Evolutionary conservation across 2,888 invertebrate species (phyloP).

Genomic region (Drosophila longiperda): DNA sequence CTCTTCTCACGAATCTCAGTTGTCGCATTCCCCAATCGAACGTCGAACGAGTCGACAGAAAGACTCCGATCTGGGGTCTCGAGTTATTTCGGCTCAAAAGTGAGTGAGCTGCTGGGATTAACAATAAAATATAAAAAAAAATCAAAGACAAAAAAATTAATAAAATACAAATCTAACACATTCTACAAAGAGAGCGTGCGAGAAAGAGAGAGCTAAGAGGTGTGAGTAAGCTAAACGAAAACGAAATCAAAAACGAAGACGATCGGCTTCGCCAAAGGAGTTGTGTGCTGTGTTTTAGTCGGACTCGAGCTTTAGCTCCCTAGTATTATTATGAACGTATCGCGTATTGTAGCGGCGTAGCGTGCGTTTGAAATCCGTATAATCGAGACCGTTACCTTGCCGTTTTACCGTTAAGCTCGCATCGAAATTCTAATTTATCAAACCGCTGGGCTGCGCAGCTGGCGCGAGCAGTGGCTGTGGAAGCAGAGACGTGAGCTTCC

Average conservation of each 20-base stretch:
- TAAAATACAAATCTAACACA: conserved; percentile 26
- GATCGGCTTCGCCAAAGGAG: conserved; percentile 66
- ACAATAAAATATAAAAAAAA: conserved; percentile 24
- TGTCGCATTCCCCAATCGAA: conserved; percentile 29
- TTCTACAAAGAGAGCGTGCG: conserved; percentile 16
- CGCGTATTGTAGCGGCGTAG: conserved; percentile 64
- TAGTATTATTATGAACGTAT: conserved; percentile 79
- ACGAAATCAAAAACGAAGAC: conserved; percentile 19
- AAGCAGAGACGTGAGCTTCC: conserved; percentile 70
- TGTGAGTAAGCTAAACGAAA: conserved; percentile 3
- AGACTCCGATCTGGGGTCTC: conserved; percentile 41
- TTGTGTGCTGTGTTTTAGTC: conserved; percentile 64
- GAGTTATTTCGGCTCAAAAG: conserved; percentile 48
- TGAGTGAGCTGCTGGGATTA: conserved; percentile 50
- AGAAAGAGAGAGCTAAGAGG: conserved; percentile 4
- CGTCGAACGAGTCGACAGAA: conserved; percentile 18
- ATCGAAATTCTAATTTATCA: conserved; percentile 40
- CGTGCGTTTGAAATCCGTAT: conserved; percentile 27
- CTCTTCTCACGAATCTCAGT: conserved; percentile 16
- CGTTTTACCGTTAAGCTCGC: conserved; percentile 32
- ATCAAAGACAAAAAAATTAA: conserved; percentile 12
- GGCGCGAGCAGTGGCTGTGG: conserved; percentile 48
- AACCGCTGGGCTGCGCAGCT: conserved; percentile 55
- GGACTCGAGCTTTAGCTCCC: conserved; percentile 57
- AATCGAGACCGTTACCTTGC: conserved; percentile 27